Evolutionary conservation across 2,888 invertebrate species (phyloP), one percentile per base, ranked within the genome.

Genomic region (Amaurobius ferox): DNA sequence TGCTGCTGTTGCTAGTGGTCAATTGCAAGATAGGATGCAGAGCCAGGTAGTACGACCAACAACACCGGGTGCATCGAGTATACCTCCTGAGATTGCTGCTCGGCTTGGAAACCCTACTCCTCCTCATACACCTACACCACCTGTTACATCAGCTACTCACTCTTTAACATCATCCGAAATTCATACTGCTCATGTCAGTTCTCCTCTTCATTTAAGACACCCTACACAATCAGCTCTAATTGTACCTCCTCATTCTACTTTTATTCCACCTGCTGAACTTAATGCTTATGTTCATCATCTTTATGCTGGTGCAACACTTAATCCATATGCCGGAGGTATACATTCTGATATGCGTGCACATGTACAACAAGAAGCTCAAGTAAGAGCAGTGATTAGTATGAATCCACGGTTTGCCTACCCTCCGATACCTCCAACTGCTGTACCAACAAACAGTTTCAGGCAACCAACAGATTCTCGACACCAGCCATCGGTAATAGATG

Each of bases 91-190:
- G 28, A 70, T 89, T 55, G 88, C 88, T 29, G 79, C 83, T 7
- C 73, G 89, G 7, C 72, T 88, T 23, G 88, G 88, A 1, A 88
- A 89, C 73, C 89, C 89, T 3, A 89, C 89, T 1, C 89, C 89
- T 66, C 89, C 89, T 1, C 88, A 89, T 61, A 89, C 89, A 23
- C 89, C 89, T 0, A 89, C 89, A 19, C 89, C 89, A 62, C 89
- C 89, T 26, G 67, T 87, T 9, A 80, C 87, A 16, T 77, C 86
- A 11, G 39, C 87, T 16, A 66, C 40, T 19, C 87, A 80, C 66
- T 35, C 76, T 23, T n/a, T n/a, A n/a, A n/a, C n/a, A n/a, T 55
- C 87, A n/a, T 29, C 71, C 2, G 87, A 87, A 44, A 80, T 80
- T 19, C 80, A 87, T 72, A 35, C 74, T 11, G 35, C 86, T 67